phyloP scores from a whole-genome alignment of 2,113 vertebrate genomes.

The Steatornis caripensis region DNA sequence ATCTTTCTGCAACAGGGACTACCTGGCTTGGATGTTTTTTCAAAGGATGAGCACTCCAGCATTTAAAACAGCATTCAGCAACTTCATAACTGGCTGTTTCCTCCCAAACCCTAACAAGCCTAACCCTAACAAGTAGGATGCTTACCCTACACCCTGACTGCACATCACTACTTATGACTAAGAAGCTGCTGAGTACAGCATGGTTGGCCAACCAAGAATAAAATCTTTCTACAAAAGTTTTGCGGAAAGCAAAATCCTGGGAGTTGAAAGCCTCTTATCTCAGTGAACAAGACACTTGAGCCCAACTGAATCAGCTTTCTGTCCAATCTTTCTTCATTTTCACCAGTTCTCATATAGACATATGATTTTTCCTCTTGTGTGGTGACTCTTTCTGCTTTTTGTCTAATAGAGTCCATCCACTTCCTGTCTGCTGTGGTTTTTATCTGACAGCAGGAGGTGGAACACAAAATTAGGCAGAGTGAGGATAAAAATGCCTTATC shows the following conservation, averaged over 20 bases:
- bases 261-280: neutral
- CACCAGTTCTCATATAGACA: neutral
- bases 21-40: neutral
- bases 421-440: neutral
- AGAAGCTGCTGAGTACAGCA: neutral
- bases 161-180: neutral
- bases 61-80: neutral
- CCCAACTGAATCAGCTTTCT: neutral
- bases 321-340: neutral
- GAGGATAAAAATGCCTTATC: neutral
- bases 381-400: neutral
- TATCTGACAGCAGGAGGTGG: neutral
- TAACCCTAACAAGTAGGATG: neutral
- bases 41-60: neutral
- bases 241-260: neutral
- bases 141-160: neutral
- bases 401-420: neutral
- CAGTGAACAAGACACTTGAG: neutral
- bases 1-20: neutral
- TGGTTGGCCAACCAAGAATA: neutral
- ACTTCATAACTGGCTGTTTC: neutral
- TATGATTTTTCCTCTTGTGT: neutral
- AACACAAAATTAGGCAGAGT: neutral
- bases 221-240: neutral
- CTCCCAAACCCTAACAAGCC: neutral